These are phyloP conservation scores for Paramuricea clavata DNA, from an alignment of 92 coral and sea anemone genomes.

Conservation along the genomic window DNA sequence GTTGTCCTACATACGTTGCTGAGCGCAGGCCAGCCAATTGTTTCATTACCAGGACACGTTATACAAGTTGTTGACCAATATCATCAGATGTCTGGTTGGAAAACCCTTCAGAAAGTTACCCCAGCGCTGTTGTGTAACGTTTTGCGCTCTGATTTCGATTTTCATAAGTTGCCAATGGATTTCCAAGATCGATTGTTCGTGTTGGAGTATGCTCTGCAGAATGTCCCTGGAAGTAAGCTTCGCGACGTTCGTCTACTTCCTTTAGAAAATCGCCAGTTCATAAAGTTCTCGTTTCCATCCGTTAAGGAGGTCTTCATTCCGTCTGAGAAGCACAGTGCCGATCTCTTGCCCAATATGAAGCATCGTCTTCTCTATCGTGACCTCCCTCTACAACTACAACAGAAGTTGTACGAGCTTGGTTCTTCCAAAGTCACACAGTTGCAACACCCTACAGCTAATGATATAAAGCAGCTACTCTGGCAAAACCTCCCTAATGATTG, in stretches of 20 bases:
- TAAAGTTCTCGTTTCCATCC: constrained; percentile 52
- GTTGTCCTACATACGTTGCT: constrained; percentile 65
- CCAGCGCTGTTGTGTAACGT: constrained; percentile 49
- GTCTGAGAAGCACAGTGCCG: constrained; percentile 53
- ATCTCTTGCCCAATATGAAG: constrained; percentile 74
- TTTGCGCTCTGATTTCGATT: constrained; percentile 17
- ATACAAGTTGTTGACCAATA: constrained; percentile 61
- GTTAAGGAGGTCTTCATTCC: constrained; percentile 10
- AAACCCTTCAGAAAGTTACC: constrained; percentile 1
- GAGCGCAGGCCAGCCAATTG: constrained; percentile 80
- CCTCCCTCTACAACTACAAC: constrained; percentile 22
- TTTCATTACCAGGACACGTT: constrained; percentile 79
- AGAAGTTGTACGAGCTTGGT: constrained; percentile 46
- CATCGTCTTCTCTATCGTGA: constrained; percentile 70
- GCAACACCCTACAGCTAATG: constrained; percentile 49
- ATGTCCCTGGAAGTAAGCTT: constrained; percentile 56
- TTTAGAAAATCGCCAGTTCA: constrained; percentile 75
- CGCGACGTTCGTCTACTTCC: constrained; percentile 84
- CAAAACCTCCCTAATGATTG: constrained; percentile 68
- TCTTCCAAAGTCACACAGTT: constrained; percentile 63
- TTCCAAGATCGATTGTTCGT: constrained; percentile 64
- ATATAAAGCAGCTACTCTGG: constrained; percentile 63
- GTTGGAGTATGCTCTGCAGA: constrained; percentile 74
- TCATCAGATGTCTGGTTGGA: constrained; percentile 29
- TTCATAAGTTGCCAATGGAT: constrained; percentile 43